Evolutionary conservation across 2,888 invertebrate species (phyloP).

Genomic region (Cabera pusaria): DNA sequence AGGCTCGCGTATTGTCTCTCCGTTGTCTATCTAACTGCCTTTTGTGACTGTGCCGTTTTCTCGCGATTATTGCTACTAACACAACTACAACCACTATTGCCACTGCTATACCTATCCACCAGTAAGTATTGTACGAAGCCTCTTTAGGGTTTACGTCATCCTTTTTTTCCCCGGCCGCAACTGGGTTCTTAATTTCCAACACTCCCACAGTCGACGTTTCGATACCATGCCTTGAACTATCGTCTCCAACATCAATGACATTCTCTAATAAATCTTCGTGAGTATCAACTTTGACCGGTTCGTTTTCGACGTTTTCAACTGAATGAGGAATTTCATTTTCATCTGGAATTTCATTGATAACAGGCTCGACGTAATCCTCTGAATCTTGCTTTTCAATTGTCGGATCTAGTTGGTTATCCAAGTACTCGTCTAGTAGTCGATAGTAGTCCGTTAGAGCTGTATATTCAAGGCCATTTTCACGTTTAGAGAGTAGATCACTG

Average conservation of each 20-base stretch:
- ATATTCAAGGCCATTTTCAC: slow-evolving; percentile 73
- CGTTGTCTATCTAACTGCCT: slow-evolving; percentile 75
- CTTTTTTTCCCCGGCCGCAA: slow-evolving; percentile 54
- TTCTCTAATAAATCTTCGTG: slow-evolving; percentile 51
- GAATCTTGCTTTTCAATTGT: slow-evolving; percentile 40
- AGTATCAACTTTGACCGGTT: slow-evolving; percentile 29
- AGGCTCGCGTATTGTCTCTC: slow-evolving; percentile 69
- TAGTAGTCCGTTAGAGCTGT: slow-evolving; percentile 82
- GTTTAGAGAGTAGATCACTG: slow-evolving; percentile 70
- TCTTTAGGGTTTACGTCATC: slow-evolving; percentile 55
- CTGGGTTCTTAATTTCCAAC: slow-evolving; percentile 70
- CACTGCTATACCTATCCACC: slow-evolving; percentile 79
- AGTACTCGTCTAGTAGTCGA: slow-evolving; percentile 78
- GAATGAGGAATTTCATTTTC: slow-evolving; percentile 55
- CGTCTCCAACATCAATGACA: slow-evolving; percentile 58
- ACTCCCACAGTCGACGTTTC: slow-evolving; percentile 77
- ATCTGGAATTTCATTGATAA: slow-evolving; percentile 42
- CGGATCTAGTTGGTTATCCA: slow-evolving; percentile 75
- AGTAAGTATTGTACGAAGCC: slow-evolving; percentile 73
- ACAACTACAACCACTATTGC: slow-evolving; percentile 65
- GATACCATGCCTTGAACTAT: slow-evolving; percentile 49
- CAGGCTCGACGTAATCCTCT: slow-evolving; percentile 65
- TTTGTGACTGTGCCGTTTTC: slow-evolving; percentile 77
- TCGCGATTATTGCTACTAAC: slow-evolving; percentile 71
- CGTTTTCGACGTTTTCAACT: slow-evolving; percentile 29